Evolutionary conservation across 2,888 invertebrate genomes (phyloP).

Genomic region (Listrodromus nycthemerus): DNA sequence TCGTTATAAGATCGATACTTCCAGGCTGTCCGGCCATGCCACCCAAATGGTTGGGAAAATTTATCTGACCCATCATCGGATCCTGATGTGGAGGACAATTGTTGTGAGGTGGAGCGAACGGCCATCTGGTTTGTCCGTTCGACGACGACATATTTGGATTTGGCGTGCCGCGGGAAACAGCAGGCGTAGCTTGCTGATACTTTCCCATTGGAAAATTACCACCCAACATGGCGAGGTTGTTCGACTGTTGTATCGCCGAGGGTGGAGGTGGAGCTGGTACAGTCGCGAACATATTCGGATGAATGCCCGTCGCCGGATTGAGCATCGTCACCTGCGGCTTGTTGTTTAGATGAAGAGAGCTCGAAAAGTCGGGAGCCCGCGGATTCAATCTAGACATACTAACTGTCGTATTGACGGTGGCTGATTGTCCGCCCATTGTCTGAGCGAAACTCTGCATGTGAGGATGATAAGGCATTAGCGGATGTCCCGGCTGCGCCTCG

Average conservation of each 20-base stretch:
- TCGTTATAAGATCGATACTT: constrained; percentile 80
- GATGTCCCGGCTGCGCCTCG: constrained; percentile 77
- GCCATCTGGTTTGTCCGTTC: constrained; percentile 82
- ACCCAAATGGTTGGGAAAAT: constrained; percentile 80
- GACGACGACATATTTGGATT: constrained; percentile 74
- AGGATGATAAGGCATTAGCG: constrained; percentile 78
- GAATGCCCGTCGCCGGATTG: constrained; percentile 78
- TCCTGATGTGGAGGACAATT: constrained; percentile 80
- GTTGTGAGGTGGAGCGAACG: constrained; percentile 80
- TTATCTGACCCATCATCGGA: constrained; percentile 80
- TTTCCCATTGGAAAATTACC: constrained; percentile 81
- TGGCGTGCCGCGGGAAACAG: constrained; percentile 73
- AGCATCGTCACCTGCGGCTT: constrained; percentile 82
- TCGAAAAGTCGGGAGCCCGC: constrained; percentile 92
- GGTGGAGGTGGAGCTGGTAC: constrained; percentile 77
- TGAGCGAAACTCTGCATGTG: constrained; percentile 81
- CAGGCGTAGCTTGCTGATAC: constrained; percentile 74
- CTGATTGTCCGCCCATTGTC: constrained; percentile 78
- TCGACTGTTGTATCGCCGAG: constrained; percentile 77
- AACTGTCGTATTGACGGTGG: constrained; percentile 84
- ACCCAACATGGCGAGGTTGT: constrained; percentile 79
- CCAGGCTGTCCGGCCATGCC: constrained; percentile 76
- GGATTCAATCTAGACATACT: constrained; percentile 91
- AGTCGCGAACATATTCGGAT: constrained; percentile 81
- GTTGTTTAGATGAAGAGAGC: constrained; percentile 84